Base-by-base conservation (phyloP, 2,888 invertebrate species). In the Mechanitis mazaeus region DNA sequence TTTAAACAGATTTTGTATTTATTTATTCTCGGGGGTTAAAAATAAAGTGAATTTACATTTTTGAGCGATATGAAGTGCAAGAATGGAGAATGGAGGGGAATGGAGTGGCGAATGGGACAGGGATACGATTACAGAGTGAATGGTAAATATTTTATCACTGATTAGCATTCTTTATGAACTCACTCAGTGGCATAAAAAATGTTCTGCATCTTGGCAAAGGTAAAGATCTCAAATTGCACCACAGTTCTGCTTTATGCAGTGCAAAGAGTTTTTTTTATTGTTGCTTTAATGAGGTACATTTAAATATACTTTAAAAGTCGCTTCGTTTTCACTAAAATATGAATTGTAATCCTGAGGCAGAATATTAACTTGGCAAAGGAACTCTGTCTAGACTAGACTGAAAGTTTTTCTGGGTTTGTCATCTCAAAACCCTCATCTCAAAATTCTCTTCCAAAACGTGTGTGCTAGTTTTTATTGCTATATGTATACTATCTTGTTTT, bases 71-170 rank as follows among this genome's bases (percentile, higher is more conserved):
- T 42, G 59, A 47, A 54, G 59, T 58, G 58, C 59, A 59, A 59
- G 45, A 60, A 60, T 59, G 61, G 20, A 1, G 20, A 20, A 28
- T 74, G 75, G 73, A 77, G 77, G 20, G 20, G 20, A 20, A 20
- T 20, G 20, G 20, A 20, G 20, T 20, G 20, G 20, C 20, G 20
- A 20, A 79, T 78, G 75, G 78, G 74, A 72, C 72, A 65, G 72
- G 72, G 74, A 70, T 68, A 68, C 72, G 72, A 78, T 81, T 78
- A 81, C 77, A 80, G 77, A 63, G 75, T 73, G 69, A 68, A 69
- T 66, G 59, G 72, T 79, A 77, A 80, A 84, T 83, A 82, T 82
- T 81, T 80, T 78, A 81, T 76, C 75, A 78, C 72, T 74, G 69
- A 78, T 79, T 78, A 74, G 70, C 73, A 75, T 75, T 72, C 69